These are phyloP conservation scores for Pseudopodoces humilis DNA, from an alignment of 2,113 vertebrate genomes.

Conservation along the genomic window DNA sequence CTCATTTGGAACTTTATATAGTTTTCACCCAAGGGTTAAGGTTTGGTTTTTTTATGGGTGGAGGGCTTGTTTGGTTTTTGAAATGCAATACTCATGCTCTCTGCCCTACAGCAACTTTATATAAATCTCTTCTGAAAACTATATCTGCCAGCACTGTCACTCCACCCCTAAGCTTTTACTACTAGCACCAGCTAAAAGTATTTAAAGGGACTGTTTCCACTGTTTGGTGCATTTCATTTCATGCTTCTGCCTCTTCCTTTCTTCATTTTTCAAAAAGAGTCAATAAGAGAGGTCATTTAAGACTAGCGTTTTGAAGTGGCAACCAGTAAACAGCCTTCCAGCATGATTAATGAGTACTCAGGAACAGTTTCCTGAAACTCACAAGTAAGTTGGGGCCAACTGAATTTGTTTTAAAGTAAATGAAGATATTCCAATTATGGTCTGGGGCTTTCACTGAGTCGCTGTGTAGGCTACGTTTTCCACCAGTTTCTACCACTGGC, in stretches of 20 bases:
- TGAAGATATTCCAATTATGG: background rate
- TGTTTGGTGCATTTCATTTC: constrained; percentile 50
- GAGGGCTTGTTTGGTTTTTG: constrained; percentile 60
- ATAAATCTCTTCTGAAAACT: constrained; percentile 77
- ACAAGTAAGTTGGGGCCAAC: background rate
- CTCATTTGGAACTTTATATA: constrained; percentile 68
- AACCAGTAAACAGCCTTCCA: constrained; percentile 47
- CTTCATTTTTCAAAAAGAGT: background rate
- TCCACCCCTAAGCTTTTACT: constrained; percentile 48
- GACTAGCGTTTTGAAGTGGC: constrained; percentile 50
- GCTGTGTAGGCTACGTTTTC: background rate
- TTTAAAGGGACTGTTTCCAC: constrained; percentile 70
- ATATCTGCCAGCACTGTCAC: constrained; percentile 35
- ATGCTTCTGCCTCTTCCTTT: constrained; percentile 17
- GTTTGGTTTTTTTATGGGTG: background rate
- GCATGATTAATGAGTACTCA: constrained; percentile 59
- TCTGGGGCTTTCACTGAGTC: constrained; percentile 1
- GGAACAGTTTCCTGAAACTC: constrained; percentile 58
- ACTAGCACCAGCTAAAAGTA: constrained; percentile 56
- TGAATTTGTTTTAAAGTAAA: background rate
- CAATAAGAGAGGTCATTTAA: background rate
- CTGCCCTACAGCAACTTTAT: constrained; percentile 62
- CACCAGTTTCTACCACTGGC: background rate
- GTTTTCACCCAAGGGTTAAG: constrained; percentile 63
- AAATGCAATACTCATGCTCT: constrained; percentile 67